Percentiles rank a stretch among this genome's conserved stretches.
These are phyloP conservation scores for Ridgeia piscesae DNA, from an alignment of 1,140 invertebrate genomes.

Conservation along the genomic window DNA sequence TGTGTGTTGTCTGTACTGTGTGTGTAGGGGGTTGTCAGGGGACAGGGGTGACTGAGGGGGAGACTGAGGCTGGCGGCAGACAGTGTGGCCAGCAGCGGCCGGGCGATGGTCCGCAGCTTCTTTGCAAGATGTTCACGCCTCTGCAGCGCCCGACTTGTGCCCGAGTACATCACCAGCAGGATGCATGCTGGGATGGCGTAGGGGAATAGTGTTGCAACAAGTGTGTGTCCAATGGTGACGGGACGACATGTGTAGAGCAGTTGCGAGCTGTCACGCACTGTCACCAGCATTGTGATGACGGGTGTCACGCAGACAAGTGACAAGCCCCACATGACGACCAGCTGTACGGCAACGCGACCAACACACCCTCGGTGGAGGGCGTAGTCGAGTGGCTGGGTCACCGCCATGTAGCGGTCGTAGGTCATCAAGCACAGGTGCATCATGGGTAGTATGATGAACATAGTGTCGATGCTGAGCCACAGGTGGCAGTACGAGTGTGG, in stretches of 20 bases:
- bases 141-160: constrained; percentile 70
- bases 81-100: constrained; percentile 11
- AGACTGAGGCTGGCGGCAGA: constrained; percentile 13
- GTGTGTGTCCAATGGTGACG: constrained; percentile 79
- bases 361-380: constrained; percentile 22
- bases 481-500: constrained; percentile 31
- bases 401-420: constrained; percentile 70
- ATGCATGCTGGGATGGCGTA: constrained; percentile 91
- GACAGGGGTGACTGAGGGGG: not conserved
- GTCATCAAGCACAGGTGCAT: constrained; percentile 95
- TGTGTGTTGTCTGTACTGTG: not conserved
- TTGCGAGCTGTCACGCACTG: not conserved
- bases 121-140: not conserved
- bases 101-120: not conserved
- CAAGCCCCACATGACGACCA: constrained; percentile 81
- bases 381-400: constrained; percentile 52
- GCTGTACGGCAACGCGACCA: constrained; percentile 72
- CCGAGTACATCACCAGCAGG: constrained; percentile 86
- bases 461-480: constrained; percentile 71
- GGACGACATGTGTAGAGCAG: constrained; percentile 63
- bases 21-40: not conserved
- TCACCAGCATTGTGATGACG: constrained; percentile 72
- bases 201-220: constrained; percentile 84
- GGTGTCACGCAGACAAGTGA: constrained; percentile 84
- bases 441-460: constrained; percentile 87